These are phyloP conservation scores for Thaleichthys pacificus DNA, from an alignment of 2,797 vertebrate species.

Conservation along the genomic window DNA sequence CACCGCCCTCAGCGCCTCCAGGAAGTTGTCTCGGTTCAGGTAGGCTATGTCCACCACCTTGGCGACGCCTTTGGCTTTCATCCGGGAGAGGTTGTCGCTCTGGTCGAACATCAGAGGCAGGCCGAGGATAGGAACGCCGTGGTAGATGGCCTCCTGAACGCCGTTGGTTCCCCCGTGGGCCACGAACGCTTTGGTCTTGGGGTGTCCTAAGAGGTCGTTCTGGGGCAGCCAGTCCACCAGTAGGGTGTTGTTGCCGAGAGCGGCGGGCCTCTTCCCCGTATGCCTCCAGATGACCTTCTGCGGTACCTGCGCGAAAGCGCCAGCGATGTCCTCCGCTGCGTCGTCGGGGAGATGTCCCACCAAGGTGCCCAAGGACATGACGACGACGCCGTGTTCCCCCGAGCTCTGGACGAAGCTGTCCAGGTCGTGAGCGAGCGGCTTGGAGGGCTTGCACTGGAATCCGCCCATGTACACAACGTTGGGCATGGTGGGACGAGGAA, in stretches of 20 bases:
- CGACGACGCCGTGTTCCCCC: constrained; percentile 63
- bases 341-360: constrained; percentile 58
- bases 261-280: constrained; percentile 56
- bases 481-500: constrained; percentile 70
- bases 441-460: constrained; percentile 69
- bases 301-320: constrained; percentile 63
- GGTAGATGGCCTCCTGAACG: constrained; percentile 63
- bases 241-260: constrained; percentile 62
- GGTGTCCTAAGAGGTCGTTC: constrained; percentile 65
- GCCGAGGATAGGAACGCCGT: constrained; percentile 62
- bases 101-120: constrained; percentile 67
- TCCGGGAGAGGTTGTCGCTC: constrained; percentile 59
- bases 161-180: constrained; percentile 69
- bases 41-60: constrained; percentile 58
- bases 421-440: constrained; percentile 56
- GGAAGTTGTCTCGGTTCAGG: constrained; percentile 55
- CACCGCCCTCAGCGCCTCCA: constrained; percentile 55
- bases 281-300: constrained; percentile 67
- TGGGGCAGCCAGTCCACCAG: constrained; percentile 67
- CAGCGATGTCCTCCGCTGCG: constrained; percentile 52
- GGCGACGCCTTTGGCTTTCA: constrained; percentile 60
- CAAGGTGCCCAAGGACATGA: constrained; percentile 67
- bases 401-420: constrained; percentile 62
- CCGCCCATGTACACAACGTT: constrained; percentile 70
- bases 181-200: constrained; percentile 62